Conservation (phyloP, 2,113 vertebrate genomes). For the Mormyrus lacerda region DNA sequence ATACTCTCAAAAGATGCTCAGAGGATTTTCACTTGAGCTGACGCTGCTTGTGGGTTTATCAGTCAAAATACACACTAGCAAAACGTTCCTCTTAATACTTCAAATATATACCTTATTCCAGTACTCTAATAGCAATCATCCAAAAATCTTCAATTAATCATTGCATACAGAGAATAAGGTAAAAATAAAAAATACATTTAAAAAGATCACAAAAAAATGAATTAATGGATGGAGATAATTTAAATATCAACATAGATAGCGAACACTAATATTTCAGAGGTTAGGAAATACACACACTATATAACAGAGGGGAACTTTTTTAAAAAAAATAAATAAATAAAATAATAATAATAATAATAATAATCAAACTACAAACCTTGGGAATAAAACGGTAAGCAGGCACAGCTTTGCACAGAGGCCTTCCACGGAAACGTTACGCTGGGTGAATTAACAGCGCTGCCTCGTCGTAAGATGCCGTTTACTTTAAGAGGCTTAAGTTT, state of each 20-base stretch:
- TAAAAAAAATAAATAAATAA: too few species aligned
- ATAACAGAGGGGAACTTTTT: neutral
- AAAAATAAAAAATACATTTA: neutral
- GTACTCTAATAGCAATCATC: neutral
- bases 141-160: neutral
- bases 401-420: neutral
- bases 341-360: too few species aligned
- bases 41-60: neutral
- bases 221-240: neutral
- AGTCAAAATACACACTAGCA: neutral
- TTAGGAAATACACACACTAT: neutral
- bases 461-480: neutral
- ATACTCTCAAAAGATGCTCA: neutral
- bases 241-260: neutral
- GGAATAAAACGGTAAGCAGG: neutral
- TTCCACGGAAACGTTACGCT: neutral
- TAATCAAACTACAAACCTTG: neutral
- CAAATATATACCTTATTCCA: neutral
- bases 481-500: conserved; percentile 3
- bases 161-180: neutral
- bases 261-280: neutral
- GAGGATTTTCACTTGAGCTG: neutral
- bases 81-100: neutral
- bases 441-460: neutral
- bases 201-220: neutral